Base-by-base conservation (phyloP, 2,113 vertebrate species). In the Mesembrinibis cayennensis region DNA sequence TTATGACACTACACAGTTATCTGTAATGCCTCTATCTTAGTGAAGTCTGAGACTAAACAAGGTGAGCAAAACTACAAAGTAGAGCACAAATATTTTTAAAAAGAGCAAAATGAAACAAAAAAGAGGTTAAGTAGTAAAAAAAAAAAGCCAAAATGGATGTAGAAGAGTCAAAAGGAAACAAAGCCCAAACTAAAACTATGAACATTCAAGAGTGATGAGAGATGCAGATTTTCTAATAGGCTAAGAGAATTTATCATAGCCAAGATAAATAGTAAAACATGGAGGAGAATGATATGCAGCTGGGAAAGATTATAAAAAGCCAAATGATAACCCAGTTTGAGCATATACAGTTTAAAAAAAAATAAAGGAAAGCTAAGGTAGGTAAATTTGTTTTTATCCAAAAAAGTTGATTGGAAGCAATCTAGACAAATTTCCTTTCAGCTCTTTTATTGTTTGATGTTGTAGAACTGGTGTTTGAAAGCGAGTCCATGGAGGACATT, bases 391-490 rank as follows among this genome's bases (percentile, higher is more conserved):
- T 10, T 79, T 95, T 87, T 82, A 58, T 76, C 2, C 1, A 59
- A 47, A 77, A 91, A 92, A 87, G 49, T 61, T 81, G 9, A 29
- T 72, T 79, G 29, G 44, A 78, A 61, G 21, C 52, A 79, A 91
- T 77, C 19, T 79, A 82, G 49, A 12, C 69, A 95, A 82, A 94
- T 95, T 80, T 95, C 73, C 69, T 94, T 89, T 87, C 66, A 73
- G 70, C 58, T 80, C 42, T 95, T 94, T 74, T 91, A 47, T 91
- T 93, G 53, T 96, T 77, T 61, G 61, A 14, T 87, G 65, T 61
- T 89, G 81, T 95, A 85, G 78, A 95, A 76, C 53, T 91, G 81
- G 66, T 94, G 80, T 91, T 92, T 91, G 73, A 91, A 87, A 96
- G 94, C 1, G 0, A 69, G 69, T 87, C 82, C 32, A 0, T 74